Evolutionary conservation across 2,888 invertebrate genomes (phyloP), one percentile per base, ranked within the genome.

Genomic region (Nemoura dubitans): DNA sequence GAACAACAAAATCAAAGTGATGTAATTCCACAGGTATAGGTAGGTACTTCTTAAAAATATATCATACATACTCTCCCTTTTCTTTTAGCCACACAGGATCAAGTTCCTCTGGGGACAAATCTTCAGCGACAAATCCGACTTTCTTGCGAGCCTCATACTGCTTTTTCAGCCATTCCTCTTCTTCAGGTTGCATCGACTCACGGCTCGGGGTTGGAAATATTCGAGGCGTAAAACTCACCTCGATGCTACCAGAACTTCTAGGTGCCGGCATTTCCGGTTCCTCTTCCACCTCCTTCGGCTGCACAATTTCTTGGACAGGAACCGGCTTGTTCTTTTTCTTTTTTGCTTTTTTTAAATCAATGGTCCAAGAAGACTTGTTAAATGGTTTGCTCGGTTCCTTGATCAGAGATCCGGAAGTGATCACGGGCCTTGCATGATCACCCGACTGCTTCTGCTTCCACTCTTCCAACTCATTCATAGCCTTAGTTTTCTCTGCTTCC

Each of bases 1-100:
- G n/a, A n/a, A n/a, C n/a, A n/a, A n/a, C n/a, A n/a, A n/a, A n/a
- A n/a, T n/a, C n/a, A n/a, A n/a, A n/a, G n/a, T n/a, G n/a, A n/a
- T n/a, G n/a, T n/a, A n/a, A n/a, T n/a, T n/a, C n/a, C 10, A 36
- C 36, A 36, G 10, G 10, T 36, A 6, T 36, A 36, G 36, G 43
- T 3, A 77, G 6, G 3, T 77, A 6, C 3, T 36, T 6, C 36
- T 6, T 10, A 36, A 36, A 36, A 36, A 36, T 36, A 36, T 36
- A 10, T 36, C 10, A 5, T 87, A 92, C 93, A 90, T 90, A 94
- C 93, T 96, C 95, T 83, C 97, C 97, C 91, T 97, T 97, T 88
- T 95, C 94, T 90, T 96, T 94, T 86, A 97, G 93, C 95, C 96
- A 97, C 88, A 95, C 93, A 0, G 97, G 97, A 91, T 97, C 96